Conservation (phyloP, 2,113 vertebrate species). For the Acrocephalus arundinaceus region DNA sequence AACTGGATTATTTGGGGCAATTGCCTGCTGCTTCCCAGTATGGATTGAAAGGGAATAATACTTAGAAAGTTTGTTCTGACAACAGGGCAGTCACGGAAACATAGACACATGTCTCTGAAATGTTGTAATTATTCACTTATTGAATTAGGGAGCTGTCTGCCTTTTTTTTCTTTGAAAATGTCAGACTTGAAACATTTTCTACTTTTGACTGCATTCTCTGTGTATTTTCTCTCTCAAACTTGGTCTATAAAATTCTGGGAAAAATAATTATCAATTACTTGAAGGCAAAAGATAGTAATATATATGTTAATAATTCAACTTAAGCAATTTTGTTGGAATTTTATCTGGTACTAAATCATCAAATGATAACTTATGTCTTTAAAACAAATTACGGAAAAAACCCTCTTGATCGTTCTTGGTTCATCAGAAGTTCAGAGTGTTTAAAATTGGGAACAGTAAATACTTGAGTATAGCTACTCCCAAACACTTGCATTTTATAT, state of each 20-base stretch:
- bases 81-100: background rate
- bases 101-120: background rate
- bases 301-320: background rate
- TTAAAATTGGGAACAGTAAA: background rate
- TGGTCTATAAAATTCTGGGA: background rate
- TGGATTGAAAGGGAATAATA: background rate
- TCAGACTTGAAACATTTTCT: background rate
- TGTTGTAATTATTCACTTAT: background rate
- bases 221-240: background rate
- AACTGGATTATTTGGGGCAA: background rate
- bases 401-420: background rate
- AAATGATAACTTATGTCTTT: background rate
- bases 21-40: background rate
- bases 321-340: background rate
- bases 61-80: background rate
- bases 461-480: background rate
- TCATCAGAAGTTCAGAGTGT: background rate
- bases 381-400: background rate
- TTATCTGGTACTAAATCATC: background rate
- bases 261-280: background rate
- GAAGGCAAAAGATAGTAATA: background rate
- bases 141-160: background rate
- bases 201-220: background rate
- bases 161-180: background rate
- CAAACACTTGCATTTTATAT: background rate